Base-by-base conservation (phyloP, 92 coral and sea anemone species). In the Zoanthus gigantus region DNA sequence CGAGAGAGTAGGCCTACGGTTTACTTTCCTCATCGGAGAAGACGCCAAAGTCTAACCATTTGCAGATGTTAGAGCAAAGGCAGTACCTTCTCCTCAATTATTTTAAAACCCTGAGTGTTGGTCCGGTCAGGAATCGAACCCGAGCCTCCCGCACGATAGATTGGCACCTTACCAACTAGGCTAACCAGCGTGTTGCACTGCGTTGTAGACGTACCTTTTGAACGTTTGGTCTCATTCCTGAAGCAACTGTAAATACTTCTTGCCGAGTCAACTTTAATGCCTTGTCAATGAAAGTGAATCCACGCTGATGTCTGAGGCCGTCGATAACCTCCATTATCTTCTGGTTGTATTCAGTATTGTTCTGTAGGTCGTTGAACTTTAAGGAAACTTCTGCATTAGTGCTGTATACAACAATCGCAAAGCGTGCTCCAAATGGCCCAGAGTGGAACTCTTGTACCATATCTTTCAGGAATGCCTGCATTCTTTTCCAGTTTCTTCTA, bases 161-260 rank as follows among this genome's bases (percentile, higher is more conserved):
- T 23, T 23, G 23, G 23, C 23, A 23, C 23, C 23, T 23, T 23
- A 23, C 0, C 23, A 23, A 23, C 23, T 23, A 23, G 23, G 23
- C 23, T 23, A 23, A 0, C 23, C 23, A 23, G 23, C 23, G 71
- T n/a, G 71, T 1, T n/a, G 23, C 31, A 17, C 10, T 65, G 72
- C 37, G 15, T 7, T 67, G 0, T 4, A 28, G 3, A 50, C 61
- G 14, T 76, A 76, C 80, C 80, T 54, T 50, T 18, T 60, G 80
- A 9, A 76, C 80, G 9, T 76, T 47, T 18, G 63, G 80, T 29
- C 80, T 76, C 60, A 76, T 76, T 23, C 80, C 80, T 48, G 61
- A 60, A 48, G 60, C 80, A 11, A 23, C 63, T 23, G 61, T 48
- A 18, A 76, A 76, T 50, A 76, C 63, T 50, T 76, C 63, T 23